phyloP scores from a whole-genome alignment of 30 jellyfish, hydroid and myxozoan genomes.

The Hydra vulgaris region DNA sequence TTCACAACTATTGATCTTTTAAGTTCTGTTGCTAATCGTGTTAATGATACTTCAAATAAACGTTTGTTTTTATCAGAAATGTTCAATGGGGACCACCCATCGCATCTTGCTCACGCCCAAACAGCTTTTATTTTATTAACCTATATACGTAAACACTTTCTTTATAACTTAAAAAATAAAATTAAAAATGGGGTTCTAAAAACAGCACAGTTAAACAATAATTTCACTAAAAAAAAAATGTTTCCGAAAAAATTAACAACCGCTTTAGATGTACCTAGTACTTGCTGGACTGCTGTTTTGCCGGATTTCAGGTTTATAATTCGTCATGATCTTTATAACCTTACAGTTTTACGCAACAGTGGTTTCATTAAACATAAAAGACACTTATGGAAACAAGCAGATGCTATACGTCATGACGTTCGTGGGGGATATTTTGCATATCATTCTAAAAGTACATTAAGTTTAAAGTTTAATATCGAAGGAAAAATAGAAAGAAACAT shows the following conservation, averaged over 20 bases:
- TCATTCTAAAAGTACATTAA: not conserved
- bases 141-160: conserved; percentile 3
- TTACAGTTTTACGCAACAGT: not conserved
- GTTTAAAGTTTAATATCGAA: not conserved
- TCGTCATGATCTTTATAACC: not conserved
- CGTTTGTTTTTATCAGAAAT: not conserved
- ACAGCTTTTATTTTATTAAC: not conserved
- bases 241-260: not conserved
- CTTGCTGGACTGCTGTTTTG: conserved; percentile 21
- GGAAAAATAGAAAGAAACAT: conserved; percentile 5
- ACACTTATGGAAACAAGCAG: not conserved
- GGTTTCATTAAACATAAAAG: not conserved
- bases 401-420: conserved; percentile 18
- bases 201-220: not conserved
- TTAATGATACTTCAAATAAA: not conserved
- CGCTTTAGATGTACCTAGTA: conserved; percentile 10
- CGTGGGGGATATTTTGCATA: conserved; percentile 19
- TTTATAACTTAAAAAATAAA: conserved; percentile 3
- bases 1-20: not conserved
- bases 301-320: conserved; percentile 14
- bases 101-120: conserved; percentile 38
- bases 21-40: not conserved
- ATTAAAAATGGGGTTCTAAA: not conserved
- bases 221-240: no score
- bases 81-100: conserved; percentile 25